Evolutionary conservation across 1,140 invertebrate genomes (phyloP).

Genomic region (Caenorhabditis latens): DNA sequence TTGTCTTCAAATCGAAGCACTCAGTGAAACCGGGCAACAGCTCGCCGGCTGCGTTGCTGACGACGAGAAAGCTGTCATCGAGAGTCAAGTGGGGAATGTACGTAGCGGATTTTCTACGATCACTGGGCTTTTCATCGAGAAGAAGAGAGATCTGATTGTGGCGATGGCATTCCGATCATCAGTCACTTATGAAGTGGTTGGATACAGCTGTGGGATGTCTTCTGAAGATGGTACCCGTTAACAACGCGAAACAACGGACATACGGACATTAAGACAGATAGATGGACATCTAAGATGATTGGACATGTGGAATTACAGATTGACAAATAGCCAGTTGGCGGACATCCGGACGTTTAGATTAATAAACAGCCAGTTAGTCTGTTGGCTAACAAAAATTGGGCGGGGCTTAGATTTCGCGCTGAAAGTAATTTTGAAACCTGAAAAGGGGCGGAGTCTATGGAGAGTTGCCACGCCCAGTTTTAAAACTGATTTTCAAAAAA

Average conservation of each 20-base stretch:
- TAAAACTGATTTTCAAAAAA: too few species aligned
- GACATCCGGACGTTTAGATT: too few species aligned
- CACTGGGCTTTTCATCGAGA: conserved; percentile 51
- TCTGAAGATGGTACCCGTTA: conserved; percentile 10
- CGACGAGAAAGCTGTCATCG: conserved; percentile 84
- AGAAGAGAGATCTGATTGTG: conserved; percentile 85
- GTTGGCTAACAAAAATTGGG: too few species aligned
- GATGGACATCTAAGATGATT: too few species aligned
- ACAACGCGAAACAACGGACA: conserved; percentile 81
- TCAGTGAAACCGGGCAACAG: conserved; percentile 14
- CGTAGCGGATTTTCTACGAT: conserved; percentile 85
- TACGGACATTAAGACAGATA: too few species aligned
- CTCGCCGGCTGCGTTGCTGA: conserved; percentile 37
- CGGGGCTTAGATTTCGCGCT: too few species aligned
- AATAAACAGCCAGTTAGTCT: too few species aligned
- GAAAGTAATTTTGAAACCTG: too few species aligned
- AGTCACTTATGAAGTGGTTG: conserved; percentile 49
- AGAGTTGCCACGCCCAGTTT: too few species aligned
- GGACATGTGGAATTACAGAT: too few species aligned
- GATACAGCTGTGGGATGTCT: conserved; percentile 34
- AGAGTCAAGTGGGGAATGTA: conserved; percentile 94
- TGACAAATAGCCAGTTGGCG: too few species aligned
- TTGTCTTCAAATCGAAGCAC: conserved; percentile 51
- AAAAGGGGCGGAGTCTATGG: too few species aligned
- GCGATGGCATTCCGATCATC: conserved; percentile 85